Base-by-base conservation (phyloP, 2,888 invertebrate species). In the Xestia sexstrigata region DNA sequence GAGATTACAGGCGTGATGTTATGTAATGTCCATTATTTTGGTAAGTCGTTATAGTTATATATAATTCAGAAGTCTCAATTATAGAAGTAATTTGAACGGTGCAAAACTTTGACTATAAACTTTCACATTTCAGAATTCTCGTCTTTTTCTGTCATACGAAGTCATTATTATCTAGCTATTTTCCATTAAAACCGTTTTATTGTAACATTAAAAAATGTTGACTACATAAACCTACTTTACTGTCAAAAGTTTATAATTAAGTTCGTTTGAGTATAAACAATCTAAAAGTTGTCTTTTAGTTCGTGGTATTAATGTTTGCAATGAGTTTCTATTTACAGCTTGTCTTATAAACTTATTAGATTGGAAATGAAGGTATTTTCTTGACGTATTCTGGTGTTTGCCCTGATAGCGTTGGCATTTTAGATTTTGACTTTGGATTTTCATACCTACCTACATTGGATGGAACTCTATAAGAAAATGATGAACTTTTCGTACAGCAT, bases 181-280 rank as follows among this genome's bases (percentile, higher is more conserved):
- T 35, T 2, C 1, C 5, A 23, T 23, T 9, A 23, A 35, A 35
- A 23, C 30, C 15, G 42, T 42, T 65, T 42, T 65, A 65, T 42
- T 42, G 42, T 8, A 7, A 42, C 13, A 17, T 9, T 15, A 17
- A 66, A 5, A 13, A 66, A 26, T 6, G 23, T 47, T 30, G 7
- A 30, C 49, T 20, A 55, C 42, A 15, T 1, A 42, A 35, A 4
- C 47, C 6, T 7, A 63, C 67, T 74, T 62, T 15, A 75, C 35
- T 30, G 65, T 30, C 42, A 66, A 67, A 70, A 67, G 70, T 81
- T 73, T 67, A 20, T 76, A 76, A 70, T 80, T 49, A 72, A 79
- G 42, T 80, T 76, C 1, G 39, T 55, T 39, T 67, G 45, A 60
- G 63, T 69, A 23, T 42, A 63, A 47, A n/a, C 45, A 49, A 71